These are phyloP conservation scores for Andrena bucephala DNA, from an alignment of 2,888 invertebrate genomes.

Conservation along the genomic window DNA sequence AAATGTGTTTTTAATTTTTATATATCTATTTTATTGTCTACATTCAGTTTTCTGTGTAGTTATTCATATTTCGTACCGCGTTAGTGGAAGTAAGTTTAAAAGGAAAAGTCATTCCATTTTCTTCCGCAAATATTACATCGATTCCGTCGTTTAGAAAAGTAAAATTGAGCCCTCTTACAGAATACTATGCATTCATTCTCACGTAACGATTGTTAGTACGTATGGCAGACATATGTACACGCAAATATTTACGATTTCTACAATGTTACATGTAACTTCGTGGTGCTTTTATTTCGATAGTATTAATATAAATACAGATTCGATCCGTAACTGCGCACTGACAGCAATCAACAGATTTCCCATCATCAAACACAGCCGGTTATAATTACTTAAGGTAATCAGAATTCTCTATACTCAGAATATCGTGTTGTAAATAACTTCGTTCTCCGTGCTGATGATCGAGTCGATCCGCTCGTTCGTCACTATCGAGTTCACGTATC, in stretches of 20 bases:
- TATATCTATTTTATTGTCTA: slow-evolving; percentile 44
- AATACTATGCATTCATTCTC: slow-evolving; percentile 16
- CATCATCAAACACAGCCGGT: slow-evolving; percentile 69
- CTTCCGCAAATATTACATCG: slow-evolving; percentile 15
- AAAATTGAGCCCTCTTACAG: slow-evolving; percentile 44
- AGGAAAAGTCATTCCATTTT: slow-evolving; percentile 14
- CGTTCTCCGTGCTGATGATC: slow-evolving; percentile 81
- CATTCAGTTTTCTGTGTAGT: slow-evolving; percentile 16
- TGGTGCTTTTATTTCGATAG: slow-evolving; percentile 26
- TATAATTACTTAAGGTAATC: slow-evolving; percentile 45
- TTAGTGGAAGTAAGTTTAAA: slow-evolving; percentile 13
- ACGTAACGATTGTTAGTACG: slow-evolving; percentile 57
- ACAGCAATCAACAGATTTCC: slow-evolving; percentile 43
- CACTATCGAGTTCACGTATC: slow-evolving; percentile 79
- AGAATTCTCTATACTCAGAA: slow-evolving; percentile 70
- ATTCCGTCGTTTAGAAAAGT: slow-evolving; percentile 12
- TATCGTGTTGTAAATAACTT: slow-evolving; percentile 82
- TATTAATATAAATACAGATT: slow-evolving; percentile 62
- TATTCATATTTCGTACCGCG: slow-evolving; percentile 3
- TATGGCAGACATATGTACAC: slow-evolving; percentile 69
- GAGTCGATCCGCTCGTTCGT: slow-evolving; percentile 79
- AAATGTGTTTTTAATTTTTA: slow-evolving; percentile 26
- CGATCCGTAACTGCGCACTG: slow-evolving; percentile 32
- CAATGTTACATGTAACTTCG: slow-evolving; percentile 43
- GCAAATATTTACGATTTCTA: slow-evolving; percentile 45